phyloP scores from a whole-genome alignment of 2,113 vertebrate species.

The Andinoacara biseriatus region DNA sequence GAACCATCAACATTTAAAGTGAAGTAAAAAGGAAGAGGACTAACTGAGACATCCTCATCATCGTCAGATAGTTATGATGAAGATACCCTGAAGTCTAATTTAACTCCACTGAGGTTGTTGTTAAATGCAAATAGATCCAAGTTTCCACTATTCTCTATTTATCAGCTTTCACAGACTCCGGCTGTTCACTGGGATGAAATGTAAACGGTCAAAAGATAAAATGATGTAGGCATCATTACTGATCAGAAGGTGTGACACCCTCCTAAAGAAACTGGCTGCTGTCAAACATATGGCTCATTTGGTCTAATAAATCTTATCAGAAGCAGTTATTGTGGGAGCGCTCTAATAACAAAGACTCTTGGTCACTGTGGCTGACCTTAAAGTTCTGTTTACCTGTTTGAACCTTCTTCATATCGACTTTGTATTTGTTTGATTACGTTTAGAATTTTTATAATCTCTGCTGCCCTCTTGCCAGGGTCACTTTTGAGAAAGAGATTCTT shows the following conservation, averaged over 20 bases:
- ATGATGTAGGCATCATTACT: too few relatives aligned
- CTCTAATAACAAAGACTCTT: too few relatives aligned
- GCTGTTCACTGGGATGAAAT: background rate
- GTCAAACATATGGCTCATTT: background rate
- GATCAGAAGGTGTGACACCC: background rate
- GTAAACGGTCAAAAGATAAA: background rate
- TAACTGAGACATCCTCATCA: background rate
- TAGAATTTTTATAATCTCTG: background rate
- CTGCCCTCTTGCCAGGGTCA: background rate
- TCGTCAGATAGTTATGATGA: background rate
- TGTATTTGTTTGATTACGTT: background rate
- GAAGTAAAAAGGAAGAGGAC: background rate
- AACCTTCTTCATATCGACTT: background rate
- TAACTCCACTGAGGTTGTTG: background rate
- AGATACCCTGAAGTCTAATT: background rate
- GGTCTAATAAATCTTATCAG: too few relatives aligned
- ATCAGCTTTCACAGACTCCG: accelerated
- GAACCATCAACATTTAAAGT: background rate
- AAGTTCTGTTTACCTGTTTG: background rate
- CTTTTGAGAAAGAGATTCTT: background rate
- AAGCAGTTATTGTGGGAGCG: too few relatives aligned
- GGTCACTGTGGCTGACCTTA: background rate
- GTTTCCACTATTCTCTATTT: too few relatives aligned
- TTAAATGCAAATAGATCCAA: background rate
- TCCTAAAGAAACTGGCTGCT: too few relatives aligned